These are phyloP conservation scores for Phoebastria nigripes DNA, from an alignment of 2,797 vertebrate species.

Conservation along the genomic window DNA sequence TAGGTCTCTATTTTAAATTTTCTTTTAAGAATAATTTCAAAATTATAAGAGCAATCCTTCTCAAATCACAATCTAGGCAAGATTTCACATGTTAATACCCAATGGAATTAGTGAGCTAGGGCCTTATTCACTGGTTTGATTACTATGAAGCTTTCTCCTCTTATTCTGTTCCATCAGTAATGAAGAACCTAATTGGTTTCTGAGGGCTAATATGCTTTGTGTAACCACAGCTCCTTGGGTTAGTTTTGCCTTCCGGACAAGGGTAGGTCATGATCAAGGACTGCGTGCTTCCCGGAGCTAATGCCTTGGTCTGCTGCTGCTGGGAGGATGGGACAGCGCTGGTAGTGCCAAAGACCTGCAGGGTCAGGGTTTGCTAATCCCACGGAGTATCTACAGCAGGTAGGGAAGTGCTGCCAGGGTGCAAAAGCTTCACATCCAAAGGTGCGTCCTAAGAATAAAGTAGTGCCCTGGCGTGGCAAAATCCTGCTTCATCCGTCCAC, in stretches of 20 bases:
- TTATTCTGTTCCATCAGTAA: not conserved
- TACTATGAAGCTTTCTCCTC: not conserved
- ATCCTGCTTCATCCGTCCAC: not conserved
- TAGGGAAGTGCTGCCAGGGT: not conserved
- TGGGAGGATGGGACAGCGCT: rapidly evolving
- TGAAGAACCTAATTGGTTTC: not conserved
- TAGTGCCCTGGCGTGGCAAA: not conserved
- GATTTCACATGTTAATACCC: not conserved
- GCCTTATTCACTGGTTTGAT: not conserved
- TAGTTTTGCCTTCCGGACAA: not conserved
- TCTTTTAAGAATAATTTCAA: not conserved
- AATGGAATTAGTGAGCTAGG: not conserved
- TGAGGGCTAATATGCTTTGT: not conserved
- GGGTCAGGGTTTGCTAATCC: not conserved
- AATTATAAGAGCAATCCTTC: not conserved
- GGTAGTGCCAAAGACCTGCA: too few relatives aligned
- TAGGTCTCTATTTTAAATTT: not conserved
- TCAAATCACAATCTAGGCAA: not conserved
- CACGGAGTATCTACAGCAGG: not conserved
- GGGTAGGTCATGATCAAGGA: not conserved
- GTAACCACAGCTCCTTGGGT: not conserved
- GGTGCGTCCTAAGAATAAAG: not conserved
- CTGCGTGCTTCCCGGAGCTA: not conserved
- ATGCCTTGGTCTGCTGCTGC: not conserved
- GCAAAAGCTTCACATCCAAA: not conserved